Conservation (phyloP, 1,140 invertebrate genomes). For the Ptiloglossa arizonensis region DNA sequence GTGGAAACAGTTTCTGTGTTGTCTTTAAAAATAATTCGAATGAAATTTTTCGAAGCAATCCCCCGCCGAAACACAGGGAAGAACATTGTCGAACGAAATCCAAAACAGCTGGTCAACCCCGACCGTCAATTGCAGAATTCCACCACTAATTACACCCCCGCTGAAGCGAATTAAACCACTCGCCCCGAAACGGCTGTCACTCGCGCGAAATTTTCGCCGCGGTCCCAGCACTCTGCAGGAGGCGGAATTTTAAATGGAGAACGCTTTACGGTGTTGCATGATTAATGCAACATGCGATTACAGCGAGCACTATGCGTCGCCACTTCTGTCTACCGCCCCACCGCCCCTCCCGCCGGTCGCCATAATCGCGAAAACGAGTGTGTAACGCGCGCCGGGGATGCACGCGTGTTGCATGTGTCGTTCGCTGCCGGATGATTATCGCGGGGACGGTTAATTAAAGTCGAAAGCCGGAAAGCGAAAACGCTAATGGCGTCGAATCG, state of each 20-base stretch:
- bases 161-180: neutral
- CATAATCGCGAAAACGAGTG: conserved; percentile 15
- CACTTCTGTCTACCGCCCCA: neutral
- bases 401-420: neutral
- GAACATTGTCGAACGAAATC: too few species aligned
- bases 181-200: neutral
- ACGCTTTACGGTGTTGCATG: conserved; percentile 39
- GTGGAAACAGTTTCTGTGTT: too few species aligned
- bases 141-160: neutral
- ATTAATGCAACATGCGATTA: conserved; percentile 45
- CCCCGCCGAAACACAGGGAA: too few species aligned
- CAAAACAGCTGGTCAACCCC: neutral
- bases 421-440: conserved; percentile 29
- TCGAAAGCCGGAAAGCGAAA: conserved; percentile 48
- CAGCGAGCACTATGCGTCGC: conserved; percentile 5
- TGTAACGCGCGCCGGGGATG: neutral
- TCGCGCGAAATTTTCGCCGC: conserved; percentile 16
- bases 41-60: too few species aligned
- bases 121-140: neutral
- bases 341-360: neutral
- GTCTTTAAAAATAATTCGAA: too few species aligned
- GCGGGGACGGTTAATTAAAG: conserved; percentile 4
- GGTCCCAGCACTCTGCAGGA: neutral
- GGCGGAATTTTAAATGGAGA: conserved; percentile 37
- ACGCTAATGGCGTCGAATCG: conserved; percentile 58